Conservation (phyloP, 2,797 vertebrate genomes). For the Microcaecilia unicolor region DNA sequence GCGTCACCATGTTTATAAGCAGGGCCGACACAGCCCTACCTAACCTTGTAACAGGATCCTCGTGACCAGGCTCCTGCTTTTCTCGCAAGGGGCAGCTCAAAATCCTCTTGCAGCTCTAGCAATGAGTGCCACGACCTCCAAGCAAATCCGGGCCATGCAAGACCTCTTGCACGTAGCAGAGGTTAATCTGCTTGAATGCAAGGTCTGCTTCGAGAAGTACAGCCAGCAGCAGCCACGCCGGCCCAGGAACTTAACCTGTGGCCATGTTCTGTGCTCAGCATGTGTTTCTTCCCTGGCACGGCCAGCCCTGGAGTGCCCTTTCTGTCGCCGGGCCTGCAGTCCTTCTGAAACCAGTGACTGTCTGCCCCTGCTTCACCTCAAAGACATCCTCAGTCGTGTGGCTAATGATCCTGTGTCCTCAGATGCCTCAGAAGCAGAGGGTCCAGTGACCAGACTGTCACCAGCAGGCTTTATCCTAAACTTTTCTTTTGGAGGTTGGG, state of each 20-base stretch:
- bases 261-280: slow-evolving; percentile 79
- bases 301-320: slow-evolving; percentile 75
- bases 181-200: slow-evolving; percentile 77
- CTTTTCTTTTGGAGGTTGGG: slow-evolving; percentile 76
- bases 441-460: neutral
- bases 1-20: neutral
- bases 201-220: slow-evolving; percentile 87
- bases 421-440: neutral
- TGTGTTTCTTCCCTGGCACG: slow-evolving; percentile 68
- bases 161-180: slow-evolving; percentile 64
- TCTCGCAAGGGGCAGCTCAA: neutral
- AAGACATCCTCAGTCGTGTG: slow-evolving; percentile 60
- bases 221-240: slow-evolving; percentile 47
- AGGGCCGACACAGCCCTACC: neutral
- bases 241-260: slow-evolving; percentile 76
- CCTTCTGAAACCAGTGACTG: slow-evolving; percentile 70
- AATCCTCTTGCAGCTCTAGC: slow-evolving; percentile 1
- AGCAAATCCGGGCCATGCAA: slow-evolving; percentile 15
- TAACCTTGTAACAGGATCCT: slow-evolving; percentile 14
- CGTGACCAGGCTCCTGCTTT: neutral
- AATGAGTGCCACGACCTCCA: slow-evolving; percentile 14
- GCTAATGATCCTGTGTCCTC: slow-evolving; percentile 3
- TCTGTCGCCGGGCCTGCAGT: slow-evolving; percentile 72
- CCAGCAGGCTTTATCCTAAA: slow-evolving; percentile 37
- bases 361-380: slow-evolving; percentile 70